Base-by-base conservation (phyloP, 1,140 invertebrate genomes). In the Pristionchus pacificus region DNA sequence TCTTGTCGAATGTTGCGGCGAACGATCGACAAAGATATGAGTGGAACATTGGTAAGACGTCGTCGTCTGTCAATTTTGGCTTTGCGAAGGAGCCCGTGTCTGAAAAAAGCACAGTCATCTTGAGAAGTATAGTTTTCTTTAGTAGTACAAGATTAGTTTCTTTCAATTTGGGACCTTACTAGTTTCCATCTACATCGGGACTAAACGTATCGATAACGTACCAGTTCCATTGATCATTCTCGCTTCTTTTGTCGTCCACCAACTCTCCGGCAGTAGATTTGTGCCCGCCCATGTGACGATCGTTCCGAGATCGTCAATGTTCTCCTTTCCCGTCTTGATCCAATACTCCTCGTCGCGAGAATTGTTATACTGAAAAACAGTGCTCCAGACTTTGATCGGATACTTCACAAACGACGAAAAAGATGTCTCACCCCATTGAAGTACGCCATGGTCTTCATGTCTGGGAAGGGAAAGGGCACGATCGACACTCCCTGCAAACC, bases 281-380 rank as follows among this genome's bases (percentile, higher is more conserved):
- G 10, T 10, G 10, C 29, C 29, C 10, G 10, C 60, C 60, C 60
- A 61, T 10, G 10, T 27, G 24, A 61, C 60, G 15, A 61, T 24
- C 29, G 10, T 61, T 61, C 60, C 60, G 15, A 24, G 55, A 24
- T 66, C 49, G 65, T 66, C 14, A 14, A n/a, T 49, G 38, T 66
- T n/a, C 24, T 55, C 65, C 49, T 66, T 66, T 49, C 65, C 65
- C 49, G 65, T 66, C 2, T 25, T 24, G 2, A 38, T 10, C 13
- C 19, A n/a, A 27, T 73, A 73, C 6, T 64, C 38, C 24, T 73
- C 71, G 57, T 73, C 71, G 29, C 62, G 65, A 25, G 71, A 63
- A 32, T 68, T 65, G 62, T 73, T 73, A 27, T 73, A 73, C 71
- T 72, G 31, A 38, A 72, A 49, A 27, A 38, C 30, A n/a, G 15